Conservation (phyloP, 2,888 invertebrate species). For the Platycheirus albimanus region DNA sequence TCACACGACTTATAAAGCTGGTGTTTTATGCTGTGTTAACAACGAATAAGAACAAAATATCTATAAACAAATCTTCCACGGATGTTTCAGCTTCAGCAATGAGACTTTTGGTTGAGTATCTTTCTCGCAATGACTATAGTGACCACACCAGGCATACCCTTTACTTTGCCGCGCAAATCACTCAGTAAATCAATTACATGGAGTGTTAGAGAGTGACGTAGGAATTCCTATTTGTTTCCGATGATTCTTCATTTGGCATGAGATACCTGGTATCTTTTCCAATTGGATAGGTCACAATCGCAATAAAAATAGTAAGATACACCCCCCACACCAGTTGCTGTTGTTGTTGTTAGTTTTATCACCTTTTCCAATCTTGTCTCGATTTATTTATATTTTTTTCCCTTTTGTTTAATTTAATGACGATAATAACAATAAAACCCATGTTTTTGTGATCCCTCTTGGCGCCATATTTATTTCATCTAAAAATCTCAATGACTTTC, state of each 20-base stretch:
- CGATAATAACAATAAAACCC: slow-evolving; percentile 63
- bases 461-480: slow-evolving; percentile 71
- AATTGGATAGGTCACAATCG: slow-evolving; percentile 29
- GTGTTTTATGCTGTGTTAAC: slow-evolving; percentile 38
- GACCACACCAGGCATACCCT: slow-evolving; percentile 47
- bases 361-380: slow-evolving; percentile 35
- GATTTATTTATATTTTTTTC: neutral
- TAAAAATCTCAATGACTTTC: slow-evolving; percentile 49
- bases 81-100: slow-evolving; percentile 39
- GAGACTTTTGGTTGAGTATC: slow-evolving; percentile 1
- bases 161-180: slow-evolving; percentile 67
- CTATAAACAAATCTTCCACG: slow-evolving; percentile 60
- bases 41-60: slow-evolving; percentile 27
- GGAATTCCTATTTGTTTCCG: slow-evolving; percentile 57
- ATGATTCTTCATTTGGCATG: slow-evolving; percentile 35
- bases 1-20: slow-evolving; percentile 51
- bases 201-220: slow-evolving; percentile 57
- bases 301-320: slow-evolving; percentile 26
- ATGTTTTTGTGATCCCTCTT: slow-evolving; percentile 48
- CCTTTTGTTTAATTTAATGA: slow-evolving; percentile 12
- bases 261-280: slow-evolving; percentile 11
- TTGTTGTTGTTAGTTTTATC: slow-evolving; percentile 54
- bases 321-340: neutral
- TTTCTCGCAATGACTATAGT: neutral
- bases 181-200: slow-evolving; percentile 73